Conservation (phyloP, 1,140 invertebrate species). For the Lasioglossum baleicum region DNA sequence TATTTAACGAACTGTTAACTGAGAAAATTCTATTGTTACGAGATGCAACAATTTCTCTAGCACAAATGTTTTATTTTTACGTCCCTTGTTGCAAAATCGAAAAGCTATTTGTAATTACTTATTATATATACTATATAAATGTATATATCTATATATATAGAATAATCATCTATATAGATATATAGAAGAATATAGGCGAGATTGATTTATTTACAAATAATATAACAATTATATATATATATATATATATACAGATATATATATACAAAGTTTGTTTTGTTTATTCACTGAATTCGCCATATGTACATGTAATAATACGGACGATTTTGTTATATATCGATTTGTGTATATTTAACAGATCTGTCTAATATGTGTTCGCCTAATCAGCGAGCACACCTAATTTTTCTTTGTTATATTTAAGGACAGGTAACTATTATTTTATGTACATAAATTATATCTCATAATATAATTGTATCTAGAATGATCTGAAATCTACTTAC, state of each 20-base stretch:
- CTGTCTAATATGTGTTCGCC: conserved; percentile 54
- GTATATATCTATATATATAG: conserved; percentile 47
- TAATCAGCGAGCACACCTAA: conserved; percentile 48
- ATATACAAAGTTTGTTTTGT: conserved; percentile 44
- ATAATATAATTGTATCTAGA: conserved; percentile 59
- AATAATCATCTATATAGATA: conserved; percentile 61
- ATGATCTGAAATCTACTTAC: conserved; percentile 77
- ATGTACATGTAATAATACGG: conserved; percentile 69
- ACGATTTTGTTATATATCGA: conserved; percentile 59
- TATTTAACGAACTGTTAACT: not conserved
- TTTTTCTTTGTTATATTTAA: conserved; percentile 34
- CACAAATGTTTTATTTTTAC: conserved; percentile 57
- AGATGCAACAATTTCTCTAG: not conserved
- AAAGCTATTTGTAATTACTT: conserved; percentile 59
- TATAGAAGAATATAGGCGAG: conserved; percentile 62
- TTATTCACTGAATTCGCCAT: conserved; percentile 70
- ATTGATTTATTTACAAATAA: conserved; percentile 71
- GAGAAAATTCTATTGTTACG: not conserved
- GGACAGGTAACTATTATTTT: conserved; percentile 58
- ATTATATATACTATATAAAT: conserved; percentile 54
- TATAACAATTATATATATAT: conserved; percentile 57
- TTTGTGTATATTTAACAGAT: conserved; percentile 61
- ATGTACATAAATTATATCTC: conserved; percentile 54
- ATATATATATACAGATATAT: not conserved
- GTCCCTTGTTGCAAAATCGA: conserved; percentile 63